These are phyloP conservation scores for Tiliacea citrago DNA, from an alignment of 2,888 invertebrate genomes.

Conservation along the genomic window DNA sequence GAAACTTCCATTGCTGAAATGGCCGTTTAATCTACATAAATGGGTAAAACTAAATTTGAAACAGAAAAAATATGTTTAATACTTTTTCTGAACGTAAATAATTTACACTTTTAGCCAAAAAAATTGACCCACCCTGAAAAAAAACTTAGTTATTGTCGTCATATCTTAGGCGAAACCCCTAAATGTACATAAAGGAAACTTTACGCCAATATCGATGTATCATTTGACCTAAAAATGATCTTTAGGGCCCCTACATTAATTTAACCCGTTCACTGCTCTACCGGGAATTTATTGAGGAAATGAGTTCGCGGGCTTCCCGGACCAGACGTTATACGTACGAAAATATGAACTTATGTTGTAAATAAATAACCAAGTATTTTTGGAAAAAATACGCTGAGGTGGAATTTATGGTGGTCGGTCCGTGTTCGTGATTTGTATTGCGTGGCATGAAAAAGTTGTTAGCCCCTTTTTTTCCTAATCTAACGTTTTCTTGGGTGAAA, in stretches of 20 bases:
- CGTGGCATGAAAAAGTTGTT: constrained; percentile 40
- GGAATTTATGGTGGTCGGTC: constrained; percentile 57
- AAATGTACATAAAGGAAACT: constrained; percentile 35
- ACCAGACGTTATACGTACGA: constrained; percentile 64
- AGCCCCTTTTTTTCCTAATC: constrained; percentile 32
- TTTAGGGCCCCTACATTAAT: constrained; percentile 66
- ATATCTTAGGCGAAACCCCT: constrained; percentile 20
- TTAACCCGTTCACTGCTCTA: constrained; percentile 67
- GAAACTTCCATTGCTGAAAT: too few relatives aligned
- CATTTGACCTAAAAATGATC: constrained; percentile 64
- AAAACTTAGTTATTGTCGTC: constrained; percentile 30
- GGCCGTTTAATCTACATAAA: too few relatives aligned
- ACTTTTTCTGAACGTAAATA: neutral
- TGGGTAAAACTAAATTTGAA: neutral
- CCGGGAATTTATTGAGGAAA: constrained; percentile 70
- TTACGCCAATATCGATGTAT: constrained; percentile 57
- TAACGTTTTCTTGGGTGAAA: constrained; percentile 40
- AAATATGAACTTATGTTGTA: constrained; percentile 65
- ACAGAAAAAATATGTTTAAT: neutral
- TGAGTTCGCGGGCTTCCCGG: constrained; percentile 61
- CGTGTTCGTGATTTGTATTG: constrained; percentile 59
- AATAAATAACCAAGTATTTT: constrained; percentile 64
- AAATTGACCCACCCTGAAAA: neutral
- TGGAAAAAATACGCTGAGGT: constrained; percentile 50
- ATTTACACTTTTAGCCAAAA: neutral